Evolutionary conservation across 2,888 invertebrate genomes (phyloP), one percentile per base, ranked within the genome.

Genomic region (Sylvicola cinctus): DNA sequence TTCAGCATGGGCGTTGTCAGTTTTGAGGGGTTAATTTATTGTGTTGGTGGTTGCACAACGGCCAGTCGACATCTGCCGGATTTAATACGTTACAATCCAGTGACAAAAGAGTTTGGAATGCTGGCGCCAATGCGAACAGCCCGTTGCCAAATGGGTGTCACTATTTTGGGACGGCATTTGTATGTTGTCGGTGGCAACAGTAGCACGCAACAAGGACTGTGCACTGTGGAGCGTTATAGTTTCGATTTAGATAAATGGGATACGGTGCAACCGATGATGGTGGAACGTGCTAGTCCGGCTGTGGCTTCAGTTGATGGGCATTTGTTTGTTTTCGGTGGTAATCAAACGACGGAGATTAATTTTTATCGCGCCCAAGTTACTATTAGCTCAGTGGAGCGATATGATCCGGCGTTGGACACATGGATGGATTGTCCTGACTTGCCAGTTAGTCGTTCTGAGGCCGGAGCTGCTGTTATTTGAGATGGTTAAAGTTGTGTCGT

Each of bases 1-100:
- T 88, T 85, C 51, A 85, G 85, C 44, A 88, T 90, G 88, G 90
- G 88, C 7, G 78, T 85, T 17, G 78, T 85, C 16, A 75, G 78
- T 41, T 58, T 55, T 36, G 57, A 59, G 33, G 56, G 29, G 11
- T 34, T 34, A 25, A 83, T 91, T 48, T 91, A 90, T 56, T 70
- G 91, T 45, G 81, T 88, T 34, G 91, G 91, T 16, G 91, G 91
- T 1, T 83, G 85, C 53, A 83, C 81, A 11, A 74, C 75, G 48
- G 70, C 71, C 33, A 72, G 76, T 51, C 63, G 85, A 32, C 81
- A 84, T 58, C 68, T 81, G 33, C 73, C 74, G 43, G 84, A 84
- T 54, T 62, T 84, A 42, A 65, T 79, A 36, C 74, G 78, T 49
- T 84, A 76, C 52, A 74, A 77, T 55, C 87, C 88, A 1, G 68